Base-by-base conservation (phyloP, 1,140 invertebrate genomes). In the Zophobas atratus region DNA sequence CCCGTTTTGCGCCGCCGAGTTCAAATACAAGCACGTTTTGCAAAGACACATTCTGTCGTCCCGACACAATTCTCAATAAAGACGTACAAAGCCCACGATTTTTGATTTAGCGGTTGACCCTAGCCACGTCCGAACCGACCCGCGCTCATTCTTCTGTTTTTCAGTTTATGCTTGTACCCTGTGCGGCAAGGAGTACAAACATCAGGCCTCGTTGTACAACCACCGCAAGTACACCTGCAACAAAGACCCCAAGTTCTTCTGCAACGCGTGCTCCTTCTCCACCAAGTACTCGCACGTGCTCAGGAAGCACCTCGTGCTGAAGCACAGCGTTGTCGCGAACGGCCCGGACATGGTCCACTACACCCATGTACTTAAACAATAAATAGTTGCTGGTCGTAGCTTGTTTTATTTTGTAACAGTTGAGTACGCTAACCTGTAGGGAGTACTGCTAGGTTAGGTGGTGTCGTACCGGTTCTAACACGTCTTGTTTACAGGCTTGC, bases 221-320 rank as follows among this genome's bases (percentile, higher is more conserved):
- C 92, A 93, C 79, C 89, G 89, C 76, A 92, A 90, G 76, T 92
- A 91, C 83, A 92, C 93, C 82, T 94, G 92, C 84, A 90, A 91
- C 34, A 90, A 92, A 78, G 87, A 89, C 70, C 91, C 91, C 3
- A 88, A 89, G 80, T 93, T 92, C 86, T 88, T 89, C 83, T 92
- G 92, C 53, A n/a, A 46, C 6, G 2, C n/a, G 38, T 77, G 76
- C 35, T 6, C 55, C 20, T 78, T 79, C 36, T 77, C 72, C 3
- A 77, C 75, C 5, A 79, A 70, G 48, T 80, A 80, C 51, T 48
- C 73, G 3, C 80, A 82, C 8, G 78, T 76, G 20, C 41, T 80
- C 1, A 71, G 70, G 56, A 72, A 74, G 33, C 81, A 82, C 79
- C 70, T 82, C 8, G 51, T 70, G 36, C 76, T 78, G 43, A 79